Percentiles rank a stretch among this genome's conserved stretches.
Evolutionary conservation across 2,797 vertebrate genomes (phyloP).

Genomic region (Sebastes melanostomus): DNA sequence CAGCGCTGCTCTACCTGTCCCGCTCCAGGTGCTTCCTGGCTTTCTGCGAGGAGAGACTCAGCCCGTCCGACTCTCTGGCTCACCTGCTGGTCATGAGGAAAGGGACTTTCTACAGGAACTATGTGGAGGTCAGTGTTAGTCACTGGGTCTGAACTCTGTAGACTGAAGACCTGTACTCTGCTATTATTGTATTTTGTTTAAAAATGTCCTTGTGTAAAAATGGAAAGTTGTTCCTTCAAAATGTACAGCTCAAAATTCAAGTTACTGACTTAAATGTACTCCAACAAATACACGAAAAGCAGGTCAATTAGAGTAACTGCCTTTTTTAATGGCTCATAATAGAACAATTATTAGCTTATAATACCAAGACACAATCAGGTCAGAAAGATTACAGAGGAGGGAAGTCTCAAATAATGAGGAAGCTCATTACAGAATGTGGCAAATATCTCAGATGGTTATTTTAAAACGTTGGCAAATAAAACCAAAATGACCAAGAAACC

Average conservation of each 20-base stretch:
- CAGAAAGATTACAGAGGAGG: not conserved
- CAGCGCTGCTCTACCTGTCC: slow-evolving; percentile 88
- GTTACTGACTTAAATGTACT: not conserved
- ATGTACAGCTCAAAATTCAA: not conserved
- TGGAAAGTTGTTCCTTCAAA: not conserved
- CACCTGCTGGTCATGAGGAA: slow-evolving; percentile 91
- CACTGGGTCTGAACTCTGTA: not conserved
- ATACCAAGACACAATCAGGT: not conserved
- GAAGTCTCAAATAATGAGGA: not conserved
- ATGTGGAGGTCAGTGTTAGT: slow-evolving; percentile 85
- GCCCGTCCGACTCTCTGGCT: slow-evolving; percentile 88
- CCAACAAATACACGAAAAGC: not conserved
- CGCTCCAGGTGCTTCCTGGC: slow-evolving; percentile 86
- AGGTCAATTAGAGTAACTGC: not conserved
- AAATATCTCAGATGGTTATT: not conserved
- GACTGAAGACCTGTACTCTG: not conserved
- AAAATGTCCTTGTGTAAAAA: not conserved
- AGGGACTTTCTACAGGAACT: slow-evolving; percentile 85
- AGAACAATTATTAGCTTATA: not conserved
- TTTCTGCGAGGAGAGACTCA: slow-evolving; percentile 93
- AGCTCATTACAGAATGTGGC: not conserved
- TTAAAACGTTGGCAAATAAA: not conserved
- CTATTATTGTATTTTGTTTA: not conserved
- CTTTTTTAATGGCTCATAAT: not conserved
- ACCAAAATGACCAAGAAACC: too few relatives aligned